Evolutionary conservation across 2,113 vertebrate species (phyloP).

Genomic region (Xiphorhynchus elegans): DNA sequence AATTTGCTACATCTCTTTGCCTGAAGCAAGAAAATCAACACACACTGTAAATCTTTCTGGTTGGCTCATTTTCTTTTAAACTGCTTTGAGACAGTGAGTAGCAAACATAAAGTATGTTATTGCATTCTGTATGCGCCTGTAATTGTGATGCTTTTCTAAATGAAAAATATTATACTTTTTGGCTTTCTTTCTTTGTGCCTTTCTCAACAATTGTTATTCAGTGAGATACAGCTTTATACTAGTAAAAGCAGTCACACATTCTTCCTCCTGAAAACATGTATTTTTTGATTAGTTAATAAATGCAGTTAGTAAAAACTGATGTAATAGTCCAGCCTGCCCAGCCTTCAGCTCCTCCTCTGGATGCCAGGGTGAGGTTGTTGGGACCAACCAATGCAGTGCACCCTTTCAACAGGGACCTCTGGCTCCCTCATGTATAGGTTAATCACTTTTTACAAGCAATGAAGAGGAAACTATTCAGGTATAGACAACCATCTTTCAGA

Average conservation of each 20-base stretch:
- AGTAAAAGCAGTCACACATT: not conserved
- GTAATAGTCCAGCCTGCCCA: not conserved
- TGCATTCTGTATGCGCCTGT: not conserved
- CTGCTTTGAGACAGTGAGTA: not conserved
- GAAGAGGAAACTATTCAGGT: not conserved
- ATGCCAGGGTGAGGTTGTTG: not conserved
- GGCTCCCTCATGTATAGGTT: not conserved
- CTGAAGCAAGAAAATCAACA: conserved; percentile 12
- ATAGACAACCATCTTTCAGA: not conserved
- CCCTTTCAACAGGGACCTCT: not conserved
- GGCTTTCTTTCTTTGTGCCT: not conserved
- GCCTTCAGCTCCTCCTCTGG: not conserved
- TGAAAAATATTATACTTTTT: not conserved
- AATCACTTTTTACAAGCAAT: not conserved
- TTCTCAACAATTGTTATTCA: not conserved
- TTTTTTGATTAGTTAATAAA: not conserved
- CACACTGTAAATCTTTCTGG: not conserved
- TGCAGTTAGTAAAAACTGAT: not conserved
- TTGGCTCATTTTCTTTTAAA: conserved; percentile 26
- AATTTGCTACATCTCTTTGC: not conserved
- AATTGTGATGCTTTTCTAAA: not conserved
- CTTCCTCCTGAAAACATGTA: not conserved
- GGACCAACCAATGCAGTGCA: accelerated
- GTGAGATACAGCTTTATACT: not conserved
- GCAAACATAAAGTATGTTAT: not conserved